Base-by-base conservation (phyloP, 2,113 vertebrate species). In the Pomatostomus ruficeps region DNA sequence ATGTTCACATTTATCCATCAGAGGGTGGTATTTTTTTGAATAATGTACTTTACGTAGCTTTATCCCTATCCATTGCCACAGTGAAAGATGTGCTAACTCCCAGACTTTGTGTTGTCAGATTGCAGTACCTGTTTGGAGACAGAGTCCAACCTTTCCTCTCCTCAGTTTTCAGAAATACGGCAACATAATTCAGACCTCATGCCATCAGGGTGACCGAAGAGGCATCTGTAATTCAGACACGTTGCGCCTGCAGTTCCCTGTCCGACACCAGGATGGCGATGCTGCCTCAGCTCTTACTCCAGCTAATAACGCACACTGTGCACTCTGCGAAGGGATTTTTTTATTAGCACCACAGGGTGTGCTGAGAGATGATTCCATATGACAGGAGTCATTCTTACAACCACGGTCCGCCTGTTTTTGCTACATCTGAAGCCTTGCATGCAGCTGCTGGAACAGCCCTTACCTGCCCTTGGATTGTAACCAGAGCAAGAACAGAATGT, bases 401-500 rank as follows among this genome's bases (percentile, higher is more conserved):
- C 59, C 43, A 40, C 0, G 0, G 28, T 59, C 68, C 0, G 7
- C 57, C 57, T 85, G 75, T 29, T 86, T 28, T 84, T 93, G 82
- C 85, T 84, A 13, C 0, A 4, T 66, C 24, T 2, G 0, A 86
- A 86, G 72, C 15, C 65, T 75, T 81, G 57, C 52, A 12, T 7
- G 36, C 51, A 74, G 68, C 67, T 90, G 67, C 67, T 59, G 55
- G 19, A 89, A 91, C 63, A 93, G 35, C 73, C 63, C 38, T 74
- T 77, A 81, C 59, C 57, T 19, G 0, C 83, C 55, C 18, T 2
- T 72, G 61, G n/a, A 48, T 63, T 88, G 68, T 65, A 87, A 91
- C 36, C 80, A 89, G 33, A 66, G 79, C 40, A 86, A 93, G 91
- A 93, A 94, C 68, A 95, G 89, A 67, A 79, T 61, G 89, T 93